Conservation (phyloP, 1,140 invertebrate genomes). For the Phymorhynchus buccinoides region DNA sequence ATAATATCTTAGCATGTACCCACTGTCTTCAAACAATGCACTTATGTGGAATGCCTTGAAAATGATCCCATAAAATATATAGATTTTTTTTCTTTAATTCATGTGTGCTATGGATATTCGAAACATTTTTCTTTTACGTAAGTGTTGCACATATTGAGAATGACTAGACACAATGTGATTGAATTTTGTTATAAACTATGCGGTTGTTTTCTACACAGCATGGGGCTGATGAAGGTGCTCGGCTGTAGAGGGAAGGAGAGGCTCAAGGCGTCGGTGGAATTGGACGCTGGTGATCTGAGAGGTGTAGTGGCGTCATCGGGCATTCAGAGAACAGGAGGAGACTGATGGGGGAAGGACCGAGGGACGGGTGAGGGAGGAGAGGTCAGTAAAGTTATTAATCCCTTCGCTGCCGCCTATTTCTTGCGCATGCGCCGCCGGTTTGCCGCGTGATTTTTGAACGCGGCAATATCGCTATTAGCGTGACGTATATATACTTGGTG, state of each 20-base stretch:
- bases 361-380: too few species aligned
- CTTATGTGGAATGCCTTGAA: too few species aligned
- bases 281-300: conserved; percentile 55
- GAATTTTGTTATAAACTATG: neutral
- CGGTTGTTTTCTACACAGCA: conserved; percentile 45
- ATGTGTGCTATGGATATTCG: neutral
- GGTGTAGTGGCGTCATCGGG: conserved; percentile 68
- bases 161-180: neutral
- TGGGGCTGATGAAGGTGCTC: conserved; percentile 70
- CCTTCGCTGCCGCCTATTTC: too few species aligned
- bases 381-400: conserved; percentile 57
- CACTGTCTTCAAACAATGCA: too few species aligned
- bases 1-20: too few species aligned
- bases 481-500: too few species aligned
- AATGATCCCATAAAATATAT: too few species aligned
- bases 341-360: too few species aligned
- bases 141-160: neutral
- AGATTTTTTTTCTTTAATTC: neutral
- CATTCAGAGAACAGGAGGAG: conserved; percentile 70
- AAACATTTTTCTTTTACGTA: neutral
- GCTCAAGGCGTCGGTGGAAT: conserved; percentile 55
- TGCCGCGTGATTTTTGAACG: too few species aligned
- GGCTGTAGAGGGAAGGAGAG: conserved; percentile 59
- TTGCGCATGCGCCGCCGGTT: too few species aligned
- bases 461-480: too few species aligned